Conservation (phyloP, 2,888 invertebrate species). For the Drosophila merina region DNA sequence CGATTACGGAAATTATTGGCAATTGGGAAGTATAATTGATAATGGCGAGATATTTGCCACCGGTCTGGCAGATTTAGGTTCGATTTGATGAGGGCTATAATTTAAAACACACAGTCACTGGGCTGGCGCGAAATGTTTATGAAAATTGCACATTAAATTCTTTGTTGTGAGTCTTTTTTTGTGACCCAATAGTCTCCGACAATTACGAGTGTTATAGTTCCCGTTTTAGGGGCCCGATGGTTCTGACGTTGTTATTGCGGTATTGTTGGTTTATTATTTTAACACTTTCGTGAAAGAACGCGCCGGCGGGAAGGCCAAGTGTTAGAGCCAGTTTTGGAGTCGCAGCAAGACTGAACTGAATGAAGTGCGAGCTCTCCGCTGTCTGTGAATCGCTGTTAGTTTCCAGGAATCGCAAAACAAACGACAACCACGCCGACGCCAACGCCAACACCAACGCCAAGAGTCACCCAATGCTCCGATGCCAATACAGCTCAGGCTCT, state of each 20-base stretch:
- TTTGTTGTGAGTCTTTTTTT: slow-evolving; percentile 25
- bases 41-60: slow-evolving; percentile 25
- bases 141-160: slow-evolving; percentile 47
- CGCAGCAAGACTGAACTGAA: slow-evolving; percentile 66
- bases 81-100: slow-evolving; percentile 45
- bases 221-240: slow-evolving; percentile 15
- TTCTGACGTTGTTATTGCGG: slow-evolving; percentile 37
- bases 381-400: slow-evolving; percentile 84
- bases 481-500: slow-evolving; percentile 42
- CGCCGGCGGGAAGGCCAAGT: slow-evolving; percentile 51
- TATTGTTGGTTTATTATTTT: slow-evolving; percentile 65
- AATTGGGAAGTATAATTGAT: slow-evolving; percentile 25
- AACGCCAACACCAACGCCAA: slow-evolving; percentile 35
- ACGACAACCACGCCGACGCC: slow-evolving; percentile 40
- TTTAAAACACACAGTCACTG: slow-evolving; percentile 47
- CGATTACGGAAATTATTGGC: slow-evolving; percentile 15
- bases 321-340: slow-evolving; percentile 44
- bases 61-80: slow-evolving; percentile 15
- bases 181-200: slow-evolving; percentile 32
- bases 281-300: slow-evolving; percentile 67
- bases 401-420: slow-evolving; percentile 80
- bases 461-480: slow-evolving; percentile 43
- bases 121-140: slow-evolving; percentile 54
- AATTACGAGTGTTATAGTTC: slow-evolving; percentile 51
- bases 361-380: slow-evolving; percentile 82